Evolutionary conservation across 1,140 invertebrate genomes (phyloP), one percentile per base, ranked within the genome.

Genomic region (Leptestheria dahalacensis): DNA sequence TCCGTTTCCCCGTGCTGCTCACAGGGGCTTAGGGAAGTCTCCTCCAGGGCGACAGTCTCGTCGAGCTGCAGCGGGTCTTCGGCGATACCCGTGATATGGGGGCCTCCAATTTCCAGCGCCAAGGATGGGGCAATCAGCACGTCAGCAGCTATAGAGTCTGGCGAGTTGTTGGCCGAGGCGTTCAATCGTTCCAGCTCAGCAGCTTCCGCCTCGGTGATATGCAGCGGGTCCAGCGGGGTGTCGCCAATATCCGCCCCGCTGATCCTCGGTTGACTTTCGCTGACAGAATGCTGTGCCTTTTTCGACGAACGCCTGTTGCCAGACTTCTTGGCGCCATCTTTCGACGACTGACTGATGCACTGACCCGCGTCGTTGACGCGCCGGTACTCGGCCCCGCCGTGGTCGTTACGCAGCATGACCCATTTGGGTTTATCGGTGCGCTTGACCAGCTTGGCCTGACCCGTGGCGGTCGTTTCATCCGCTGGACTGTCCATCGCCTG

Each of bases 401-500:
- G 61, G 29, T 62, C 57, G 12, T 59, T 62, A n/a, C 61, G 57
- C n/a, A 59, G 57, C 49, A 52, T 24, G 2, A 59, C 23, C 56
- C 47, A 29, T 21, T 25, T 26, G 6, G 20, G 48, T 25, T 59
- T 59, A 3, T 24, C 21, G 12, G 46, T 53, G 6, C 49, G 4
- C 10, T 48, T 29, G 3, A 23, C 9, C 11, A 20, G 41, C 6
- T 23, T 20, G 2, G 49, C 33, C 15, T 49, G n/a, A n/a, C n/a
- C n/a, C n/a, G n/a, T n/a, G n/a, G n/a, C n/a, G 21, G 24, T 52
- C 50, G 20, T 52, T 24, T 52, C 50, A 4, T 52, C 50, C n/a
- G n/a, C n/a, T n/a, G n/a, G n/a, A n/a, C n/a, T n/a, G n/a, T n/a
- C n/a, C n/a, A n/a, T n/a, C n/a, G n/a, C n/a, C n/a, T n/a, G n/a